Percentiles rank a stretch among this genome's conserved stretches.
phyloP scores from a whole-genome alignment of 2,113 vertebrate genomes.

The Leptocoma aspasia region DNA sequence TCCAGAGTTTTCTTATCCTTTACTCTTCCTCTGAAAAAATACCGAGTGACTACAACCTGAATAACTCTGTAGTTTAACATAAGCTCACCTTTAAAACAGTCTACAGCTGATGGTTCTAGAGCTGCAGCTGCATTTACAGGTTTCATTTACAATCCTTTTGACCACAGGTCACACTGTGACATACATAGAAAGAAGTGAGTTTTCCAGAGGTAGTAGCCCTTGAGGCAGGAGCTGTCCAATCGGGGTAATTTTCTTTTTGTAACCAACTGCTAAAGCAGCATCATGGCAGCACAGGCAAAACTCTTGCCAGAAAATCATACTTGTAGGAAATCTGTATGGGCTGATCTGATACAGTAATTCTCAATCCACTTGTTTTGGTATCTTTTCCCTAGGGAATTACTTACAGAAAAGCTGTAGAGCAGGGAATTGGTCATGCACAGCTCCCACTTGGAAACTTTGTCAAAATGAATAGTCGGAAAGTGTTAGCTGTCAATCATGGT shows the following conservation, averaged over 20 bases:
- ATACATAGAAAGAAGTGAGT: not conserved
- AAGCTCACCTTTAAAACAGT: not conserved
- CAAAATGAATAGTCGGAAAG: constrained; percentile 97
- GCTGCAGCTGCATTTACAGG: not conserved
- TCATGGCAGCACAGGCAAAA: not conserved
- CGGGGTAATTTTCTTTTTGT: rapidly evolving
- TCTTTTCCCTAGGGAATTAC: constrained; percentile 84
- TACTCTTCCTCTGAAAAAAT: not conserved
- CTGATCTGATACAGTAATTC: not conserved
- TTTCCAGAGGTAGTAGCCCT: not conserved
- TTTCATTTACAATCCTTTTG: not conserved
- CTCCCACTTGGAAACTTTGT: constrained; percentile 92
- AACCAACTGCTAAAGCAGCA: not conserved
- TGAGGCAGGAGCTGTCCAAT: not conserved
- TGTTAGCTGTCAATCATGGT: constrained; percentile 97
- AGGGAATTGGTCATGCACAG: constrained; percentile 89
- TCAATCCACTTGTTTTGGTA: not conserved
- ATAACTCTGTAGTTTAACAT: not conserved
- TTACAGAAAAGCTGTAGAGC: constrained; percentile 82
- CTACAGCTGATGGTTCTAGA: not conserved
- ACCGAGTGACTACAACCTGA: not conserved
- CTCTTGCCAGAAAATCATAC: not conserved
- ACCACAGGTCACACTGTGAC: not conserved
- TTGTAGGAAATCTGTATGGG: not conserved
- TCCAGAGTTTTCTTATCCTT: not conserved